phyloP scores from a whole-genome alignment of 2,888 invertebrate species.

The Incurvaria masculella region DNA sequence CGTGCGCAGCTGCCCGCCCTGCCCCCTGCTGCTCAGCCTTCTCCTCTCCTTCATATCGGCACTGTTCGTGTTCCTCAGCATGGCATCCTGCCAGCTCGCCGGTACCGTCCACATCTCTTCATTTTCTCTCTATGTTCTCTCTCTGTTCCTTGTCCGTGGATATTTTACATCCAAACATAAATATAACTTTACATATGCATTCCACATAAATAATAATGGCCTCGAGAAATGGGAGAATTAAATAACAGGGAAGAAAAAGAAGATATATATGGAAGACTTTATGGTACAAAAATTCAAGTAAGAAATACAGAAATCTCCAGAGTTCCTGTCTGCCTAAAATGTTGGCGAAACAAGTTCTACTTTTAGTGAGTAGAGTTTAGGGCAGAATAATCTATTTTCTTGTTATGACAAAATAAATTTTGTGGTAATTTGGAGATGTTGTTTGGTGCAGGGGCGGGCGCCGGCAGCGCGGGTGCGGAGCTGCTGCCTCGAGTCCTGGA shows the following conservation, averaged over 20 bases:
- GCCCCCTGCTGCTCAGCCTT: conserved; percentile 79
- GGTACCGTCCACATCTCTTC: conserved; percentile 23
- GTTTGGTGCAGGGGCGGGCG: conserved; percentile 32
- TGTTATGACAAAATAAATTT: too few species aligned
- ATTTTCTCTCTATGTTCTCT: neutral
- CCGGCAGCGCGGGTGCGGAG: conserved; percentile 40
- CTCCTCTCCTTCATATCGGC: conserved; percentile 90
- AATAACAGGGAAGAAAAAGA: too few species aligned
- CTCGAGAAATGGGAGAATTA: too few species aligned
- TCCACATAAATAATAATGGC: too few species aligned
- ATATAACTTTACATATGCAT: too few species aligned
- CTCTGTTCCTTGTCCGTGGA: neutral
- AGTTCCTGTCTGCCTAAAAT: too few species aligned
- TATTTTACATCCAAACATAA: neutral
- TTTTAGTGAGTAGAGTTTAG: too few species aligned
- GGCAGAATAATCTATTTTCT: too few species aligned
- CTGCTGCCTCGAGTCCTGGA: conserved; percentile 77
- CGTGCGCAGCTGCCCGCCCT: conserved; percentile 68
- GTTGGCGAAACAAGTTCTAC: too few species aligned
- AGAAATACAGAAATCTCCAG: too few species aligned
- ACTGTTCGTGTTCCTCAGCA: conserved; percentile 85
- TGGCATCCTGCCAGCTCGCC: conserved; percentile 78
- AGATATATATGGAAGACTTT: too few species aligned
- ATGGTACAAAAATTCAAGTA: too few species aligned
- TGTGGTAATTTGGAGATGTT: neutral